phyloP scores from a whole-genome alignment of 2,113 vertebrate genomes.

The Phaethornis superciliosus region DNA sequence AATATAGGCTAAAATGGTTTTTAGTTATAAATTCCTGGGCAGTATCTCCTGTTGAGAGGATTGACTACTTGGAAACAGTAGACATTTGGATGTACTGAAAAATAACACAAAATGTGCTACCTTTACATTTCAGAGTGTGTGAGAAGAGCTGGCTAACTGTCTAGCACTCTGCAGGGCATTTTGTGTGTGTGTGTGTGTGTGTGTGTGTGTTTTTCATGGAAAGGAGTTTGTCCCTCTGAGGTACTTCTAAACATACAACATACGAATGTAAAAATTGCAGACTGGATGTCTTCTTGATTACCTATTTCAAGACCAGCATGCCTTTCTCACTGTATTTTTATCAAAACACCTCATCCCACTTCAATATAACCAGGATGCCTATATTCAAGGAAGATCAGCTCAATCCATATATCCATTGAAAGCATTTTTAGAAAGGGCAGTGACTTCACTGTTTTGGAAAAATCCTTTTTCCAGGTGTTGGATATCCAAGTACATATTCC shows the following conservation, averaged over 20 bases:
- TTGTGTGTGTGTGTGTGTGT: background rate
- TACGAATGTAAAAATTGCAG: background rate
- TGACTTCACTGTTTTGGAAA: background rate
- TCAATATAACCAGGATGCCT: background rate
- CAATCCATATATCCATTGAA: background rate
- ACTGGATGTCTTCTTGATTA: background rate
- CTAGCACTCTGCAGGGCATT: background rate
- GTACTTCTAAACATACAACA: rapidly evolving
- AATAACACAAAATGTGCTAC: background rate
- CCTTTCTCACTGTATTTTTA: background rate
- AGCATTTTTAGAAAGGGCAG: background rate
- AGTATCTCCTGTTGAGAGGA: background rate
- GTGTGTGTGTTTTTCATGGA: background rate
- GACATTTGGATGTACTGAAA: background rate
- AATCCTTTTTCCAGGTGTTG: background rate
- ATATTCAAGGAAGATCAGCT: background rate
- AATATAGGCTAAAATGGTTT: background rate
- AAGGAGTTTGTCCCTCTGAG: rapidly evolving
- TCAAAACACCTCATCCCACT: background rate
- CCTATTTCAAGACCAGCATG: background rate
- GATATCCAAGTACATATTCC: background rate
- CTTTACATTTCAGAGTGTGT: background rate
- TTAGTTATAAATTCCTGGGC: background rate
- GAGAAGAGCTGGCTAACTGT: background rate
- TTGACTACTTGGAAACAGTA: background rate